Percentiles rank a stretch among this genome's conserved stretches.
These are phyloP conservation scores for Gonocerus acuteangulatus DNA, from an alignment of 2,888 invertebrate genomes.

Conservation along the genomic window DNA sequence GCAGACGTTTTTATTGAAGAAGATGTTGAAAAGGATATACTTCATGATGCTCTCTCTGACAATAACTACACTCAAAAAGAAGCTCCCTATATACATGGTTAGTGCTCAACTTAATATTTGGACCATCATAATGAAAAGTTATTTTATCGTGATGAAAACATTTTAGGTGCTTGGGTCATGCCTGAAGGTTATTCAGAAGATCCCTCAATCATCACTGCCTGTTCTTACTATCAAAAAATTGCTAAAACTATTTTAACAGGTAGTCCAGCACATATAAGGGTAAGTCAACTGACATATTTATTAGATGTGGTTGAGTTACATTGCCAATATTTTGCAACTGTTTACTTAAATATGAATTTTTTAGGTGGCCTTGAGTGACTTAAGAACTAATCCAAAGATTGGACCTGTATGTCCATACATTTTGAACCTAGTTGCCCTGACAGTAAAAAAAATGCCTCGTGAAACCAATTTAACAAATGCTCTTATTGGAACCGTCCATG, in stretches of 20 bases:
- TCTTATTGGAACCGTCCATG: constrained; percentile 34
- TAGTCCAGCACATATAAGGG: constrained; percentile 33
- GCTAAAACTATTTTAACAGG: constrained; percentile 36
- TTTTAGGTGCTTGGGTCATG: constrained; percentile 31
- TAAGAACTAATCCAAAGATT: constrained; percentile 36
- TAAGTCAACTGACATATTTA: too few relatives aligned
- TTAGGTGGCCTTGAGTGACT: constrained; percentile 36
- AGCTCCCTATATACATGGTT: constrained; percentile 33
- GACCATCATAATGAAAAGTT: too few relatives aligned
- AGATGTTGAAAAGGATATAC: constrained; percentile 33
- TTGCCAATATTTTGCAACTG: background rate
- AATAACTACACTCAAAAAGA: constrained; percentile 19
- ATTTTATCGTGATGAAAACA: too few relatives aligned
- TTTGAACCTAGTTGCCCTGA: constrained; percentile 36
- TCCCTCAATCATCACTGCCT: constrained; percentile 4
- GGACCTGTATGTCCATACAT: constrained; percentile 36
- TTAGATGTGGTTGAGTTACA: too few relatives aligned
- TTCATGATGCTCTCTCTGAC: constrained; percentile 27
- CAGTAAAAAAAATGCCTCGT: constrained; percentile 34
- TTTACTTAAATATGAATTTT: background rate
- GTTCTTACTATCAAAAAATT: constrained; percentile 34
- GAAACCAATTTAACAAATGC: constrained; percentile 35
- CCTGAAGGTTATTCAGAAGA: constrained; percentile 29
- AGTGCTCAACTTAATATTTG: too few relatives aligned
- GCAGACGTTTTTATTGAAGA: constrained; percentile 34